Conservation (phyloP, 2,113 vertebrate species). For the Ondatra zibethicus region DNA sequence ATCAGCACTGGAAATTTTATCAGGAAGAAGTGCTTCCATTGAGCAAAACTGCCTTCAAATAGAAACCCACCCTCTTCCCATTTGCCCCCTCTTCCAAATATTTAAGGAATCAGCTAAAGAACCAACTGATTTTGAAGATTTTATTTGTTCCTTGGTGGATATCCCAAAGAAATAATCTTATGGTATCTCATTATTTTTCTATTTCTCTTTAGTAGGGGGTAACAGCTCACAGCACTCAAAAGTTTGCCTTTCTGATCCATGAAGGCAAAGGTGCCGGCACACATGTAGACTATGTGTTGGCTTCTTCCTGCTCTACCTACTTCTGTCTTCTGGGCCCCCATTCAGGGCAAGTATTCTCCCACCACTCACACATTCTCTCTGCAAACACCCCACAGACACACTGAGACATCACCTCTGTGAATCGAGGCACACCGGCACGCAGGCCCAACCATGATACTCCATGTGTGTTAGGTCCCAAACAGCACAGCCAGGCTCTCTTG, state of each 20-base stretch:
- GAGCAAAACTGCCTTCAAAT: neutral
- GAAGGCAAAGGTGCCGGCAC: neutral
- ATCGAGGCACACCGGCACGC: too few species aligned
- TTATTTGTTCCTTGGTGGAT: conserved; percentile 41
- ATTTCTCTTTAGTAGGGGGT: neutral
- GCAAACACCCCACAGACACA: neutral
- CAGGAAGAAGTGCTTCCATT: conserved; percentile 75
- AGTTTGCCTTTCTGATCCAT: neutral
- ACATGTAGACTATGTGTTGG: neutral
- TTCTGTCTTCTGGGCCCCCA: neutral
- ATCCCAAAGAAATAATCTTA: conserved; percentile 4
- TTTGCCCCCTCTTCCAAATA: conserved; percentile 6
- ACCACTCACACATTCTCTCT: neutral
- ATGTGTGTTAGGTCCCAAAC: neutral
- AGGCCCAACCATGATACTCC: neutral
- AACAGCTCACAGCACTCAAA: neutral
- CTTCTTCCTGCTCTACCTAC: neutral
- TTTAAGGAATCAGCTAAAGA: conserved; percentile 23
- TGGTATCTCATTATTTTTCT: neutral
- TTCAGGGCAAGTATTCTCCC: neutral
- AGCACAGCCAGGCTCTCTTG: neutral
- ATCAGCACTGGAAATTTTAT: conserved; percentile 86
- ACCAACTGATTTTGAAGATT: conserved; percentile 8
- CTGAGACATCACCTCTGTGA: neutral
- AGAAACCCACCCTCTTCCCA: conserved; percentile 57